phyloP scores from a whole-genome alignment of 2,888 invertebrate genomes.

The Dryobotodes eremita region DNA sequence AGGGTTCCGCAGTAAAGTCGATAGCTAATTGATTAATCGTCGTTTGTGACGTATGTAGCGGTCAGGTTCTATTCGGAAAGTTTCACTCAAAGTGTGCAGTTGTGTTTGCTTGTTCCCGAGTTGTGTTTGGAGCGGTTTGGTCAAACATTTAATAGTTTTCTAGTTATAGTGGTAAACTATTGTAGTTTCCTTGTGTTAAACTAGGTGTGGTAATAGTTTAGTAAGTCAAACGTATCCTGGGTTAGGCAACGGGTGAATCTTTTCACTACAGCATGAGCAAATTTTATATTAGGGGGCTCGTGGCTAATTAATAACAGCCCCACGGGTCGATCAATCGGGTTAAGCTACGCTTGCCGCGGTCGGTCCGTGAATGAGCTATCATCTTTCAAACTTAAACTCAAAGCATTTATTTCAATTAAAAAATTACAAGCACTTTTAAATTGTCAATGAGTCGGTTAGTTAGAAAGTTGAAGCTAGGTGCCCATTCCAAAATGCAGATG shows the following conservation, averaged over 20 bases:
- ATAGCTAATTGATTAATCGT: conserved; percentile 68
- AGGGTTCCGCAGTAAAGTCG: conserved; percentile 51
- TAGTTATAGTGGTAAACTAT: conserved; percentile 36
- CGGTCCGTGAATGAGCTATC: too few relatives aligned
- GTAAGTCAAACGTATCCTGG: background rate
- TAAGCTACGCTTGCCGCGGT: too few relatives aligned
- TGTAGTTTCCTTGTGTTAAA: conserved; percentile 30
- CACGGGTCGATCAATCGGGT: too few relatives aligned
- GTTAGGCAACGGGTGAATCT: background rate
- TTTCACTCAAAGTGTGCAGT: conserved; percentile 47
- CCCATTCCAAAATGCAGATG: too few relatives aligned
- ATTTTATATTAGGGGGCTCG: background rate
- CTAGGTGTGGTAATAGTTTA: conserved; percentile 4
- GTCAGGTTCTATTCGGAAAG: conserved; percentile 43
- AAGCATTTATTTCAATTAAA: too few relatives aligned
- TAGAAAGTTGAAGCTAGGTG: too few relatives aligned
- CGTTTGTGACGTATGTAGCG: conserved; percentile 50
- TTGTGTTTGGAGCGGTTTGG: conserved; percentile 42
- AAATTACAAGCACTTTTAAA: too few relatives aligned
- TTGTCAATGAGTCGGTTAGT: too few relatives aligned
- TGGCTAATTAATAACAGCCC: too few relatives aligned
- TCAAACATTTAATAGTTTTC: conserved; percentile 47
- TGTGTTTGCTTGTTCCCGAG: conserved; percentile 25
- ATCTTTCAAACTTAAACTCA: too few relatives aligned
- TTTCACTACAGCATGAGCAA: too few relatives aligned